Base-by-base conservation (phyloP, 2,113 vertebrate species). In the Australoheros scitulus region DNA sequence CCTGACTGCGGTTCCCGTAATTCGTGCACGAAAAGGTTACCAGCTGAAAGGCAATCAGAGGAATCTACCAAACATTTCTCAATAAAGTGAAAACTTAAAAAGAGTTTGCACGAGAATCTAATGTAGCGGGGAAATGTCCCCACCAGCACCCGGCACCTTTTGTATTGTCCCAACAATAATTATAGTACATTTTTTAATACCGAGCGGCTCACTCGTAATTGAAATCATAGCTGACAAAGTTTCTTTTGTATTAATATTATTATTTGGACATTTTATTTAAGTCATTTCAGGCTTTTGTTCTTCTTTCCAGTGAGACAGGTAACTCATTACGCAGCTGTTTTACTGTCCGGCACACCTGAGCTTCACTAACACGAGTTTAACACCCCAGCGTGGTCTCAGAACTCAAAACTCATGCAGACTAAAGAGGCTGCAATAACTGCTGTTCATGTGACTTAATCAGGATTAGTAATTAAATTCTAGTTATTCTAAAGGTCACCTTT, bases 41-140 rank as follows among this genome's bases (percentile, higher is more conserved):
- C 5, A 34, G 9, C 5, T 41, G 47, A 26, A 26, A 26, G 26
- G 26, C 26, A 26, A 29, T 47, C 41, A 0, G 8, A 29, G 64
- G 8, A 70, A 50, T 50, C 41, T 18, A 50, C 5, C 64, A 10
- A 1, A 29, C 26, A 50, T 29, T 68, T 68, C 8, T 50, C 41
- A 29, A 29, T 50, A 50, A 50, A 50, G 47, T 24, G 18, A 29
- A 50, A 29, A 50, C 24, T 70, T 29, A 29, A 70, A 0, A 0
- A 17, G 43, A 32, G 65, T 29, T 50, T 52, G 41, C 43, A 50
- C 22, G 65, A 50, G 41, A 47, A 14, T 4, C 11, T 43, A 50
- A 26, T 20, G 20, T 70, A 70, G 24, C 50, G 3, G 0, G 0
- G 24, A 20, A 52, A 20, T 29, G 2, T 50, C 43, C 1, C 65